Base-by-base conservation (phyloP, 2,797 vertebrate species). In the Epinephelus coioides region DNA sequence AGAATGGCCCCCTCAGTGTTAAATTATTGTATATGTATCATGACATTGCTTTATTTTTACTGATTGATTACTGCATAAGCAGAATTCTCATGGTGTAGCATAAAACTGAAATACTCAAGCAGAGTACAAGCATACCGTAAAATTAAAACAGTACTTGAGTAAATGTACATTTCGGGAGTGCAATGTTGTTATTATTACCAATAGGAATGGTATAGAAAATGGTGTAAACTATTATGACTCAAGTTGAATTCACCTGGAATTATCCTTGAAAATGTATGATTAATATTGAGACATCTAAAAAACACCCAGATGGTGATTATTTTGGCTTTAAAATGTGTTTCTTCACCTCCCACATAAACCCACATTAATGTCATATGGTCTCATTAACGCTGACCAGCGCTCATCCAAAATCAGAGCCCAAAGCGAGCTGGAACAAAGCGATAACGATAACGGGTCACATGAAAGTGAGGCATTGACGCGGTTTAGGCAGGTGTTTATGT, bases 401-500 rank as follows among this genome's bases (percentile, higher is more conserved):
- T 44, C 21, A 47, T 75, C 55, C 34, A 55, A 69, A 86, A 80
- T 68, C 65, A 72, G 47, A 34, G 66, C 59, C 53, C 71, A 85
- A 73, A 73, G 49, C 34, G 7, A 70, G 34, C 71, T 53, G 73
- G 84, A 85, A 80, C 84, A 54, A 66, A 78, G 81, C 56, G 72
- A 25, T 68, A 69, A 81, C 60, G 38, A 65, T 83, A 78, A 54
- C 47, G 9, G 71, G 67, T 81, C 81, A 84, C 62, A 69, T 65
- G 82, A 83, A 69, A 30, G 78, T 19, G 76, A 85, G 17, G 56
- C 79, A 72, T 34, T 76, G 80, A 88, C 46, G 76, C 64, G 47
- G 82, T 77, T 62, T 57, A 86, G 77, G 78, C 69, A 74, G 81
- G 85, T 89, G 91, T 92, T 90, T 90, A 84, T 55, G 82, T 75